A percentile compares a stretch with the other conserved stretches of the same genome.
Conservation (phyloP, 92 coral and sea anemone species). For the Diadumene lineata region DNA sequence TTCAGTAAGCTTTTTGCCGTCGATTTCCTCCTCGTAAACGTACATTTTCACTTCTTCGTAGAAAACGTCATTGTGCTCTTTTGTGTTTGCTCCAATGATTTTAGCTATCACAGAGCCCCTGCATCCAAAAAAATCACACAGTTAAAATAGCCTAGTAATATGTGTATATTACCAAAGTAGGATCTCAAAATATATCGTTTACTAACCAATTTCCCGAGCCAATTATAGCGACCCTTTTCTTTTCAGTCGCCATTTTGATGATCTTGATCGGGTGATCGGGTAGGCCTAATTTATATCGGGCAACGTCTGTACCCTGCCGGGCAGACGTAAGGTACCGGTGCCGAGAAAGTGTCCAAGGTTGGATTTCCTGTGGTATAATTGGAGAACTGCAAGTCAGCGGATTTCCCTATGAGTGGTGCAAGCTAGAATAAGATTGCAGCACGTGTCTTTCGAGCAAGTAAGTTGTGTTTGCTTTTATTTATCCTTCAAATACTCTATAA, state of each 20-base stretch:
- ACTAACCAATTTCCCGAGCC: slow-evolving; percentile 99
- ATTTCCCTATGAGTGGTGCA: background rate
- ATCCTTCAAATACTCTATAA: background rate
- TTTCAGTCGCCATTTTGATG: slow-evolving; percentile 11
- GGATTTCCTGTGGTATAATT: too few species aligned
- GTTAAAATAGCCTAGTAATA: background rate
- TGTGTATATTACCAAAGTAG: background rate
- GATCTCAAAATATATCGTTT: background rate
- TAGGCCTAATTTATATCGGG: too few species aligned
- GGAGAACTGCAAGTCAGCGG: slow-evolving; percentile 14
- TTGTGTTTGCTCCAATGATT: slow-evolving; percentile 83
- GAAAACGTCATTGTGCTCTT: slow-evolving; percentile 77
- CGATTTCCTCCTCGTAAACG: slow-evolving; percentile 87
- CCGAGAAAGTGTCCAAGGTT: too few species aligned
- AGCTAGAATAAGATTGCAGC: background rate
- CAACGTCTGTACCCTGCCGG: too few species aligned
- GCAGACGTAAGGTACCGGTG: too few species aligned
- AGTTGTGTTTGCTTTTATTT: slow-evolving; percentile 17
- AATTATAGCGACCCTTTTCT: slow-evolving; percentile 72
- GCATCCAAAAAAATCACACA: slow-evolving; percentile 1
- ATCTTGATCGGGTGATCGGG: too few species aligned
- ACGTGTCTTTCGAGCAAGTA: slow-evolving; percentile 19
- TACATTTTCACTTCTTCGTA: slow-evolving; percentile 86
- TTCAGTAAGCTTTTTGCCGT: slow-evolving; percentile 86
- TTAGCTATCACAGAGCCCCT: slow-evolving; percentile 98